phyloP scores from a whole-genome alignment of 2,797 vertebrate genomes.

The Galagoides demidoff region DNA sequence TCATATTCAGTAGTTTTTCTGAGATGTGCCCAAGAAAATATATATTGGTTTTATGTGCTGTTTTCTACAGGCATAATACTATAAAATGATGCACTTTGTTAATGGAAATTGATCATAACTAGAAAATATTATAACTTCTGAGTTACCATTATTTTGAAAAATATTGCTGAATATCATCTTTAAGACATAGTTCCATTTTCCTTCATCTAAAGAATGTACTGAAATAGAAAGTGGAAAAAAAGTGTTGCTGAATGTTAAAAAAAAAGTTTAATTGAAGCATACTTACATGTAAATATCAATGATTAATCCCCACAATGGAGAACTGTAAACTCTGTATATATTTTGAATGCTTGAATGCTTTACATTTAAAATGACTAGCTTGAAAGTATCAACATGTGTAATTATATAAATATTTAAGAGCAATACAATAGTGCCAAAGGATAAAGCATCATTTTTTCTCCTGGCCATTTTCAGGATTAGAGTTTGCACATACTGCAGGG shows the following conservation, averaged over 20 bases:
- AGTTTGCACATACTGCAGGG: background rate
- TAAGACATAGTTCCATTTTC: constrained; percentile 20
- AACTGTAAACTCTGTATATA: constrained; percentile 67
- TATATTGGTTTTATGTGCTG: constrained; percentile 25
- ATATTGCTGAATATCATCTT: constrained; percentile 19
- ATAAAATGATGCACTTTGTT: constrained; percentile 61
- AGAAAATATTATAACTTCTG: constrained; percentile 63
- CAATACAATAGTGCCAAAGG: constrained; percentile 27
- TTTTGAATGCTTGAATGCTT: constrained; percentile 47
- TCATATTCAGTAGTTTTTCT: constrained; percentile 6
- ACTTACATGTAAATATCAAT: constrained; percentile 72
- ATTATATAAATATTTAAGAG: constrained; percentile 47
- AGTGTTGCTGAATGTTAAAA: constrained; percentile 14
- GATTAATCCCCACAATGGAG: constrained; percentile 7
- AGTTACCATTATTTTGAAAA: constrained; percentile 23
- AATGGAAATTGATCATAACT: constrained; percentile 65
- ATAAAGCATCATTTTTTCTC: background rate
- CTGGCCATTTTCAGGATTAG: background rate
- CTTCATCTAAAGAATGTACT: background rate
- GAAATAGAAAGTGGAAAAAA: constrained; percentile 52
- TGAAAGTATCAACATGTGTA: constrained; percentile 45
- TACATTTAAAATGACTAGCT: constrained; percentile 55
- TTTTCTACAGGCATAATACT: constrained; percentile 54
- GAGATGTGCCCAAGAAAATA: constrained; percentile 19
- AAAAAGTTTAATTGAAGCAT: constrained; percentile 45